A percentile compares a stretch with the other conserved stretches of the same genome.
Evolutionary conservation across 2,888 invertebrate genomes (phyloP).

Genomic region (Ochropleura leucogaster): DNA sequence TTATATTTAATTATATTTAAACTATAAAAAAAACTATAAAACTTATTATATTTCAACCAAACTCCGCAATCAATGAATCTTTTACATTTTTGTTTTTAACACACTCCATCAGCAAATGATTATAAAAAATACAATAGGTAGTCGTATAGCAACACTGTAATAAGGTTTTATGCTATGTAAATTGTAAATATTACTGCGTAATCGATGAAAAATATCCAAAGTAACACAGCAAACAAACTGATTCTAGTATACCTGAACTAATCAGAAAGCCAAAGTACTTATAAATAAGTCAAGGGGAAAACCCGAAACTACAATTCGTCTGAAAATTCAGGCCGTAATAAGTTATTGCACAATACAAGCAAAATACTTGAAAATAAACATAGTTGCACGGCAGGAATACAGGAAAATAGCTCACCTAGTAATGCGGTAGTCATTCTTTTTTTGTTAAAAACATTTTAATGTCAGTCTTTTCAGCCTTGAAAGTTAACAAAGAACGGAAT

Average conservation of each 20-base stretch:
- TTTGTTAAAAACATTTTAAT: constrained; percentile 40
- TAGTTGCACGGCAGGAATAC: background rate
- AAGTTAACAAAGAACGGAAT: constrained; percentile 40
- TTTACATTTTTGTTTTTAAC: no score
- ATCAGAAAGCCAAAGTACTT: background rate
- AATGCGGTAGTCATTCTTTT: constrained; percentile 16
- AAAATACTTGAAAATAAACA: constrained; percentile 25
- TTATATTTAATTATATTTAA: no score
- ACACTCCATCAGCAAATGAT: background rate
- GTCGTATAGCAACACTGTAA: background rate
- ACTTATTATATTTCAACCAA: no score
- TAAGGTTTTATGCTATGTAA: background rate
- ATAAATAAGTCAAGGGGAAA: constrained; percentile 9
- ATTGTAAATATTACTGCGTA: background rate
- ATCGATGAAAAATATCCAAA: background rate
- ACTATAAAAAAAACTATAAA: no score
- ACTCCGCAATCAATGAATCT: no score
- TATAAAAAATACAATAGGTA: background rate
- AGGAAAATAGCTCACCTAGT: constrained; percentile 3
- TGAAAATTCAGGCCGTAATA: background rate
- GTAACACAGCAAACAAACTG: background rate
- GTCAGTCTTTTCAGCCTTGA: constrained; percentile 51
- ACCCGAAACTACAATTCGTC: background rate
- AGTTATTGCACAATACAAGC: constrained; percentile 9
- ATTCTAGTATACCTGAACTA: background rate